Evolutionary conservation across 2,797 vertebrate species (phyloP).

Genomic region (Glyptemys insculpta): DNA sequence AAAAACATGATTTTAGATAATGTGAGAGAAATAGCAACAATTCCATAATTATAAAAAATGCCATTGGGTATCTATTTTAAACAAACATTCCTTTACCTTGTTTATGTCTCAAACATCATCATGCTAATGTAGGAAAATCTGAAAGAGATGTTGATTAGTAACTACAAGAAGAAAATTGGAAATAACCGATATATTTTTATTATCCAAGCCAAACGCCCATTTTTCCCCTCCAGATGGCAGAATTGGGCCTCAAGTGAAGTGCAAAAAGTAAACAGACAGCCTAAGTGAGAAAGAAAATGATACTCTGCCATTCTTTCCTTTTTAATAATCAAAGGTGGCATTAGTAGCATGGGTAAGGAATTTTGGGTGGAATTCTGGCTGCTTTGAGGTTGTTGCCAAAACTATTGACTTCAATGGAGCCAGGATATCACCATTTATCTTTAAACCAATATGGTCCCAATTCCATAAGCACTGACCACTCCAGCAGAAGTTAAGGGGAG

Average conservation of each 20-base stretch:
- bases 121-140: slow-evolving; percentile 45
- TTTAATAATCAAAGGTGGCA: not conserved
- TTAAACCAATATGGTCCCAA: accelerated
- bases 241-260: slow-evolving; percentile 12
- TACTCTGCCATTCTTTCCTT: slow-evolving; percentile 26
- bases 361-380: not conserved
- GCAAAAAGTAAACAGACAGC: not conserved
- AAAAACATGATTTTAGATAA: slow-evolving; percentile 64
- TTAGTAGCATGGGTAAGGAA: slow-evolving; percentile 13
- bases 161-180: not conserved
- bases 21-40: slow-evolving; percentile 55
- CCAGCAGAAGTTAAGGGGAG: not conserved
- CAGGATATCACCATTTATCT: not conserved
- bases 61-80: slow-evolving; percentile 42
- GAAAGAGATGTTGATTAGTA: not conserved
- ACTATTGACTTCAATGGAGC: not conserved
- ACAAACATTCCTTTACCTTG: slow-evolving; percentile 51
- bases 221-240: slow-evolving; percentile 22
- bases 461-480: not conserved
- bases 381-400: not conserved
- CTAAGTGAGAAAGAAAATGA: not conserved
- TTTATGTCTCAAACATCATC: slow-evolving; percentile 24
- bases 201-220: slow-evolving; percentile 18
- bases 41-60: slow-evolving; percentile 29
- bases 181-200: slow-evolving; percentile 16